phyloP scores from a whole-genome alignment of 2,113 vertebrate genomes.

The Callipepla squamata region DNA sequence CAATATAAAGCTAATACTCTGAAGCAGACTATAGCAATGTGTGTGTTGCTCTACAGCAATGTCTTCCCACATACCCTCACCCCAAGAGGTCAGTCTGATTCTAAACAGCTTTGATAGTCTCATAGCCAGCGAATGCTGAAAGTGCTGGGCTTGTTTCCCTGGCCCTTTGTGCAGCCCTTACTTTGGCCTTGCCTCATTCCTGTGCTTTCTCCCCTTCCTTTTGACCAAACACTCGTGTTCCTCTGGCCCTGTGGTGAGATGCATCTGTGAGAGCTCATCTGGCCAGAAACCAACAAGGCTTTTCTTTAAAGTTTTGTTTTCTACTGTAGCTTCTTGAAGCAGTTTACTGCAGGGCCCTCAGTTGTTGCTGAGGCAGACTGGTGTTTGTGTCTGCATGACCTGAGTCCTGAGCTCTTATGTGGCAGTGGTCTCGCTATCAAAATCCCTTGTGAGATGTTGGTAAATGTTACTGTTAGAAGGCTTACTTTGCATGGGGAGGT shows the following conservation, averaged over 20 bases:
- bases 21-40: background rate
- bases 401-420: background rate
- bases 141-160: background rate
- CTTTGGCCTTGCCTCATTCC: background rate
- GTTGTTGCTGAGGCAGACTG: background rate
- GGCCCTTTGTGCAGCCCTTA: background rate
- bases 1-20: background rate
- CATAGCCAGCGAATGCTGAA: background rate
- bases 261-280: background rate
- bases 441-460: background rate
- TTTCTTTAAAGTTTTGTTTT: background rate
- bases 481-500: accelerated
- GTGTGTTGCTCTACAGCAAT: background rate
- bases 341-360: background rate
- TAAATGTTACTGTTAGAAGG: background rate
- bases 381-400: background rate
- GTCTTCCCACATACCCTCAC: background rate
- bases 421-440: background rate
- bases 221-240: background rate
- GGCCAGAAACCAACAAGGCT: background rate
- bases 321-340: background rate
- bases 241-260: background rate
- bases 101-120: background rate
- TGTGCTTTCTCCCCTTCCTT: accelerated
- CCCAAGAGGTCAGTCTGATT: background rate